A percentile compares a stretch with the other conserved stretches of the same genome.
Conservation (phyloP, 1,140 invertebrate species). For the Neodiprion virginianus region DNA sequence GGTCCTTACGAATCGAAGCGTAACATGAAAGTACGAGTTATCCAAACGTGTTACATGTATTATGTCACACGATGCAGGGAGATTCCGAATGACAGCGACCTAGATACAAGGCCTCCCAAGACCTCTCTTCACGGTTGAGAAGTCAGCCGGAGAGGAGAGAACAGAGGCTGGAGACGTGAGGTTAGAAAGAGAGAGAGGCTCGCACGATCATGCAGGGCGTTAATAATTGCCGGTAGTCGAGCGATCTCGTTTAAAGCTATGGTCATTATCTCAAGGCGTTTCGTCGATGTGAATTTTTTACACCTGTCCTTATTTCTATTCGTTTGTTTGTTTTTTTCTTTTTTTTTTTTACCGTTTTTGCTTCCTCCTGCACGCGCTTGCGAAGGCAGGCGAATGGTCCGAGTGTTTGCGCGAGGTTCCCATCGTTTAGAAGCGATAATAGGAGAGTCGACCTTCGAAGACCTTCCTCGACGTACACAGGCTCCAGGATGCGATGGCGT, state of each 20-base stretch:
- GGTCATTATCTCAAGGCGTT: not conserved
- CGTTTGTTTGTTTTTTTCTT: too few species aligned
- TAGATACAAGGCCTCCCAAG: not conserved
- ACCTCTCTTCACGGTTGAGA: not conserved
- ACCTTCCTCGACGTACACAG: not conserved
- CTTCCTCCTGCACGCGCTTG: too few species aligned
- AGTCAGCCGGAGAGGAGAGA: not conserved
- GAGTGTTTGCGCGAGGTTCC: not conserved
- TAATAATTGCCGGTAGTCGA: not conserved
- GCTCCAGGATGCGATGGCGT: not conserved
- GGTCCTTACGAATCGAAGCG: too few species aligned
- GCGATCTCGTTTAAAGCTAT: too few species aligned
- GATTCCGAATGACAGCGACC: not conserved
- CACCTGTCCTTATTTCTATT: too few species aligned
- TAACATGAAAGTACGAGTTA: too few species aligned
- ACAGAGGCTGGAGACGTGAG: too few species aligned
- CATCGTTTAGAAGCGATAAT: not conserved
- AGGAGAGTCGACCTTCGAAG: not conserved
- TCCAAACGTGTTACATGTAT: not conserved
- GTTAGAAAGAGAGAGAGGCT: not conserved
- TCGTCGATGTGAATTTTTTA: not conserved
- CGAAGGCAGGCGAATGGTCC: too few species aligned
- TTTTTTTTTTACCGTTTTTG: too few species aligned
- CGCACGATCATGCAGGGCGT: not conserved
- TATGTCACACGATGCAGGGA: not conserved